Conservation (phyloP, 2,113 vertebrate genomes). For the Chionomys nivalis region DNA sequence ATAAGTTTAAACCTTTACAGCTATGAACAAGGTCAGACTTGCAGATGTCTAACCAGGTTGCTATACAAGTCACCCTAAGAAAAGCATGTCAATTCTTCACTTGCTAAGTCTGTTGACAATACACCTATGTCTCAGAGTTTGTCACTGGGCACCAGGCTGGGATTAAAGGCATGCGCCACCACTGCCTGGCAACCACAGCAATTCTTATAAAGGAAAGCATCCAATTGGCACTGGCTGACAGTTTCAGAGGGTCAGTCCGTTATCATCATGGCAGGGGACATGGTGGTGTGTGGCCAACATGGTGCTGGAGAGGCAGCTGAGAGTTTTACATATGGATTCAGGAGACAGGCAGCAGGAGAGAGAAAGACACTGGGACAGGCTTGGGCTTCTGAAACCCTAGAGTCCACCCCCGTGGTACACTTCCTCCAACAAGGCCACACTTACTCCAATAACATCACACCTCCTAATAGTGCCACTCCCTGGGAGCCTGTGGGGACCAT, state of each 20-base stretch:
- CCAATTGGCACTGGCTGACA: not conserved
- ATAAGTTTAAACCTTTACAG: too few relatives aligned
- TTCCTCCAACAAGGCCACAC: not conserved
- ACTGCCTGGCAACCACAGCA: not conserved
- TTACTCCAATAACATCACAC: not conserved
- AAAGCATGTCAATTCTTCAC: too few relatives aligned
- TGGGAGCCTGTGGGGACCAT: not conserved
- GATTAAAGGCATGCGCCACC: too few relatives aligned
- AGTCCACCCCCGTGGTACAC: not conserved
- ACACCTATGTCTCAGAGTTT: too few relatives aligned
- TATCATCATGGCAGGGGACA: not conserved
- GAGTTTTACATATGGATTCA: not conserved
- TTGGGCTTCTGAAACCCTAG: not conserved
- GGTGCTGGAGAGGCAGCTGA: not conserved
- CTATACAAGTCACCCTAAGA: too few relatives aligned
- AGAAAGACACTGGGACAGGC: not conserved
- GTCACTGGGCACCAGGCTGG: too few relatives aligned
- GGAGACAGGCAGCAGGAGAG: not conserved
- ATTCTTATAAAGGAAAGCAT: not conserved
- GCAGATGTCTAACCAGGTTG: too few relatives aligned
- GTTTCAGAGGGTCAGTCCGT: not conserved
- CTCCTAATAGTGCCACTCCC: not conserved
- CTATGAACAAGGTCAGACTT: too few relatives aligned
- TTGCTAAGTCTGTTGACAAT: too few relatives aligned
- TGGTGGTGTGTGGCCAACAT: not conserved